Conservation (phyloP, 2,888 invertebrate genomes). For the Adelognathus sp. region DNA sequence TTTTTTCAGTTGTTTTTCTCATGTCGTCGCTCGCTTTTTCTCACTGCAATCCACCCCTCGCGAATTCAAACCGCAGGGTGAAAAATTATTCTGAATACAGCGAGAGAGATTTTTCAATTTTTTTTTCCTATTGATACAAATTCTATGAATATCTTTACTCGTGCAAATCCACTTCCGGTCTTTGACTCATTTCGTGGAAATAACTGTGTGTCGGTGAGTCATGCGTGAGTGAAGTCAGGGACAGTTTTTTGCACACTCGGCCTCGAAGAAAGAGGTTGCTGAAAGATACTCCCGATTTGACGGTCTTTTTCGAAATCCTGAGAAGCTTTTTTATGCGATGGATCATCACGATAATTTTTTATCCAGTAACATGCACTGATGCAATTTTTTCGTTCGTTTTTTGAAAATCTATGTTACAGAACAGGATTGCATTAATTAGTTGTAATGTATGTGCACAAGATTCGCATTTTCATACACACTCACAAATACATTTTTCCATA, state of each 20-base stretch:
- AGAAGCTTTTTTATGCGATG: slow-evolving; percentile 32
- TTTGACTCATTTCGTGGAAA: slow-evolving; percentile 28
- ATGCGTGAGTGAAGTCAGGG: not conserved
- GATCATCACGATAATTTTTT: slow-evolving; percentile 25
- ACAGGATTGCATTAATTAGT: too few relatives aligned
- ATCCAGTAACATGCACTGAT: not conserved
- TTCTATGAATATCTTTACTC: slow-evolving; percentile 43
- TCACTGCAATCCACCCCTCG: not conserved
- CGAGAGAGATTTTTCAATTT: too few relatives aligned
- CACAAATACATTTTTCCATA: too few relatives aligned
- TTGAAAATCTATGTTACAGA: not conserved
- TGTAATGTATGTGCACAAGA: too few relatives aligned
- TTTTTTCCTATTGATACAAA: slow-evolving; percentile 44
- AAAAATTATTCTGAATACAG: slow-evolving; percentile 9
- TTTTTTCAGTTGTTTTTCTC: too few relatives aligned
- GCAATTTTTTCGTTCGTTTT: not conserved
- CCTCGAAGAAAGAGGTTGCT: slow-evolving; percentile 25
- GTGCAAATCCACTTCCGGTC: slow-evolving; percentile 1
- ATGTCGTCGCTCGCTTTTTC: not conserved
- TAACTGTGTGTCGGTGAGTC: not conserved
- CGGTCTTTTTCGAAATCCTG: slow-evolving; percentile 14
- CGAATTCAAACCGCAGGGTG: not conserved
- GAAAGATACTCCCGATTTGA: not conserved
- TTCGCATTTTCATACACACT: too few relatives aligned
- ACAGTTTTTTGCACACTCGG: slow-evolving; percentile 51